Evolutionary conservation across 2,113 vertebrate species (phyloP), one percentile per base, ranked within the genome.

Genomic region (Engystomops pustulosus): DNA sequence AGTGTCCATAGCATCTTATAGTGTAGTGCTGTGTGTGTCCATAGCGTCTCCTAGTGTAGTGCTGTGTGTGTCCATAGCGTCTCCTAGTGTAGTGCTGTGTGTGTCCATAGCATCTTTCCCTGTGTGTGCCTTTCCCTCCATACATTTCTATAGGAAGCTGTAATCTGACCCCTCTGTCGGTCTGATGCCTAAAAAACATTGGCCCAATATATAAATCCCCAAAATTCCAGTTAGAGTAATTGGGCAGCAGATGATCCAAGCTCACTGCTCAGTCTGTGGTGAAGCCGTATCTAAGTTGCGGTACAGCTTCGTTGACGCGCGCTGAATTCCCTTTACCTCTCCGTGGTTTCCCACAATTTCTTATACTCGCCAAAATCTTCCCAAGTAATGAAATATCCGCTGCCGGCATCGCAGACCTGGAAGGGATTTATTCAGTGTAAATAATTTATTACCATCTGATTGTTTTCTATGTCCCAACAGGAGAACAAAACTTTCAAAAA

Each of bases 391-490:
- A 60, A 72, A 70, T 23, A 74, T 60, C 60, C 23, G 49, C 74
- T 70, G 47, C 15, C 70, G 74, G 74, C 82, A 10, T 68, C 32
- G 62, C 58, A 69, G 74, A 68, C 60, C 72, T 55, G 44, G 30
- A 67, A 65, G 45, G 69, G 32, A 78, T 79, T 76, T 85, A 79
- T 79, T 60, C 74, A 53, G 51, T 55, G 83, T 70, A 85, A 85
- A 78, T 85, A 70, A 85, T 85, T 79, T 78, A 85, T 85, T 55
- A 34, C 60, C 45, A 36, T 79, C 45, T 79, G 83, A 85, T 85
- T 85, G 75, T 85, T 85, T 84, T 79, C 53, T 58, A 18, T 12
- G 20, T 85, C 65, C 60, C 49, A 67, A 79, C 75, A 85, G 62
- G 75, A 79, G 83, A 85, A 85, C 75, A 85, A 49, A 17, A 70